Conservation (phyloP, 2,888 invertebrate species). For the Limnephilus lunatus region DNA sequence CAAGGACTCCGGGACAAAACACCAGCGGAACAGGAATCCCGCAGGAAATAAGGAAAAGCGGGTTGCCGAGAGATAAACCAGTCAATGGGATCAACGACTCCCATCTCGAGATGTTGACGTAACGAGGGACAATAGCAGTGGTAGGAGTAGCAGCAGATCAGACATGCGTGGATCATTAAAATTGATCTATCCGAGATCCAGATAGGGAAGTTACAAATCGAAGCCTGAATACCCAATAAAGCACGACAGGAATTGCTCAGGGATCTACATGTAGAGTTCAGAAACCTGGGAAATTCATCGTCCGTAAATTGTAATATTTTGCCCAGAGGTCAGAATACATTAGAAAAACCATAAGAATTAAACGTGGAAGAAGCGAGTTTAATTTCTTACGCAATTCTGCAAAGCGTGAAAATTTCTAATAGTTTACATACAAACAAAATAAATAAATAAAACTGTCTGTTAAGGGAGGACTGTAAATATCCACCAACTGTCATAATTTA, state of each 20-base stretch:
- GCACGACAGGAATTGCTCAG: background rate
- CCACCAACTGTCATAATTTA: too few relatives aligned
- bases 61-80: constrained; percentile 13
- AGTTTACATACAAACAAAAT: too few relatives aligned
- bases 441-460: too few relatives aligned
- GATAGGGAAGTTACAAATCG: background rate
- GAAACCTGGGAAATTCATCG: background rate
- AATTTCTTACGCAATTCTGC: too few relatives aligned
- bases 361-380: too few relatives aligned
- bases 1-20: background rate
- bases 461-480: too few relatives aligned
- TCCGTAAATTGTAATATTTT: background rate
- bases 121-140: constrained; percentile 8
- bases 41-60: constrained; percentile 24
- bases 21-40: constrained; percentile 6
- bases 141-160: background rate
- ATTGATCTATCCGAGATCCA: constrained; percentile 2
- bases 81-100: constrained; percentile 20
- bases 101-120: background rate
- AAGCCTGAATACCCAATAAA: background rate
- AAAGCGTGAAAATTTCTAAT: too few relatives aligned
- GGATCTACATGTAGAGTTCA: background rate
- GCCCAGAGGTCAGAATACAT: background rate
- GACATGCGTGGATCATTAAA: background rate
- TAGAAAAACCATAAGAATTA: background rate